Base-by-base conservation (phyloP, 2,113 vertebrate genomes). In the Tachysurus fulvidraco region DNA sequence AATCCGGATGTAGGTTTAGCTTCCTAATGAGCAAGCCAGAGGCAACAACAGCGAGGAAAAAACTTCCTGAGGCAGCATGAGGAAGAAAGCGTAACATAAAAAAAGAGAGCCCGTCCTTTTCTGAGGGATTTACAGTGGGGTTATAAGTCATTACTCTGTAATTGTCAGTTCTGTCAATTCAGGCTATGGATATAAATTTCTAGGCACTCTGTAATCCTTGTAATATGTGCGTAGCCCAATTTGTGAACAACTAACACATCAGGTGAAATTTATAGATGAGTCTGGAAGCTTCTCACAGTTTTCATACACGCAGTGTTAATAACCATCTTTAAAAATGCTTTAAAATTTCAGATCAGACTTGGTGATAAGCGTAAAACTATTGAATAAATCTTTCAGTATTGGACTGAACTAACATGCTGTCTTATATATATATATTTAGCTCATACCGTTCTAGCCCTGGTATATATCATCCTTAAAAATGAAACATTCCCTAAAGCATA, bases 1-100 rank as follows among this genome's bases (percentile, higher is more conserved):
- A 80, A 59, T 59, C 54, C 17, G 54, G 78, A 80, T 59, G 17
- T 41, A 80, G 78, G 41, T 59, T 80, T 59, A 41, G 54, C 78
- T 36, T 59, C 55, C 19, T 59, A 41, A 80, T 80, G 54, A 23
- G 52, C 17, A 78, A 78, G 16, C 25, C 52, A 11, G 41, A 30
- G n/a, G n/a, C 52, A 41, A 36, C 28, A 17, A 4, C 7, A 7
- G 25, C 0, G 17, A 36, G 77, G 77, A 6, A 79, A 79, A 79
- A 57, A 59, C 52, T 30, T 79, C 77, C 77, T 23, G 28, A 57
- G 77, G 25, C 16, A 0, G 54, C 25, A 12, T 57, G 54, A 79
- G 77, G 50, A 28, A 21, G 77, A 79, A 57, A 21, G 10, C n/a
- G 36, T 12, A 25, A 30, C 16, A 57, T 6, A 21, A 79, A 30